Conservation (phyloP, 2,113 vertebrate genomes). For the Excalfactoria chinensis region DNA sequence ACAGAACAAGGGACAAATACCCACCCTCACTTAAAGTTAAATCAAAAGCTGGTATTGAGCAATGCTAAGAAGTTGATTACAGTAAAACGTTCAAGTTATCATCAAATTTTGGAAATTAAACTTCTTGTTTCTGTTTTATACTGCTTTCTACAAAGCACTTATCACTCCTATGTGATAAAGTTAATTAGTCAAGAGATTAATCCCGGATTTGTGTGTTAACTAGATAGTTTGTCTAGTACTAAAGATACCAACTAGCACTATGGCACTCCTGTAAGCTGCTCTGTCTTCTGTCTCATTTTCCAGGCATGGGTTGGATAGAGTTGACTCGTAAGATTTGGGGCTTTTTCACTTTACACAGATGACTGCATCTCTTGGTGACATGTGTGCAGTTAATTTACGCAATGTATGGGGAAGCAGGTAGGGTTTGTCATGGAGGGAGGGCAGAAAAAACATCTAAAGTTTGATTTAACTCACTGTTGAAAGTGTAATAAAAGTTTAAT, state of each 20-base stretch:
- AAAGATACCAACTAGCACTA: background rate
- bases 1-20: background rate
- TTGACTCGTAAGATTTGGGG: background rate
- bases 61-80: background rate
- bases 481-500: background rate
- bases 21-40: background rate
- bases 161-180: background rate
- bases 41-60: background rate
- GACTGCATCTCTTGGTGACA: background rate
- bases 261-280: background rate
- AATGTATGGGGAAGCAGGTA: background rate
- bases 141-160: background rate
- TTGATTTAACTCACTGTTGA: background rate
- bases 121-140: background rate
- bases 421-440: background rate
- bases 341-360: background rate
- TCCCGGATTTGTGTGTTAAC: background rate
- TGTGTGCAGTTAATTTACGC: background rate
- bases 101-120: background rate
- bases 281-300: background rate
- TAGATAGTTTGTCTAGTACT: background rate
- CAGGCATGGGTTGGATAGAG: background rate
- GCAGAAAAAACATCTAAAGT: background rate
- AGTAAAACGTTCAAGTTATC: background rate
- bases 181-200: background rate